These are phyloP conservation scores for Heterochromis multidens DNA, from an alignment of 2,113 vertebrate species.

Conservation along the genomic window DNA sequence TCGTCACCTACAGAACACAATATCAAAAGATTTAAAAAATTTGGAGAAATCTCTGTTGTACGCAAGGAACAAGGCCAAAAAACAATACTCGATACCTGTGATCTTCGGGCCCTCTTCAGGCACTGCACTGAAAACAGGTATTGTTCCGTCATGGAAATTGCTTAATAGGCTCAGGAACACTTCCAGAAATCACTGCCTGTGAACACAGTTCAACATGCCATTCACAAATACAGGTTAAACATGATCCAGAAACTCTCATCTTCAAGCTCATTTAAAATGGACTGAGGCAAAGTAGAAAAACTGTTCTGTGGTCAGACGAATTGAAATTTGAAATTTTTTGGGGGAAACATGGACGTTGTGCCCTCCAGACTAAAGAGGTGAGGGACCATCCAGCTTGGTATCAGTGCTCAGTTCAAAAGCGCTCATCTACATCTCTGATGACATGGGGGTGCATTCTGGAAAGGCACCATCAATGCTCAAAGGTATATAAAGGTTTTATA, in stretches of 20 bases:
- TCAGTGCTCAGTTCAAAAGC: not conserved
- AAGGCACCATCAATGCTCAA: not conserved
- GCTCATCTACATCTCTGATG: not conserved
- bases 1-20: not conserved
- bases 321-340: not conserved
- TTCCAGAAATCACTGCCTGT: not conserved
- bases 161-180: not conserved
- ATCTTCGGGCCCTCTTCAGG: no score
- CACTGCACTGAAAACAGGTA: not conserved
- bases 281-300: not conserved
- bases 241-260: no score
- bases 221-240: not conserved
- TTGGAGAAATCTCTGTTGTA: not conserved
- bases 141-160: not conserved
- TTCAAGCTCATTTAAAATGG: not conserved
- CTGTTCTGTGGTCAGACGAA: not conserved
- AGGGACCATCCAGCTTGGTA: not conserved
- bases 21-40: not conserved
- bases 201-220: not conserved
- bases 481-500: not conserved
- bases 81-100: rapidly evolving
- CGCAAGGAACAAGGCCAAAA: not conserved
- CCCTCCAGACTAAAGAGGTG: not conserved
- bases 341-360: not conserved
- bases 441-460: not conserved